Percentiles rank a stretch among this genome's conserved stretches.
These are phyloP conservation scores for Sitophilus oryzae DNA, from an alignment of 1,140 invertebrate genomes.

Conservation along the genomic window DNA sequence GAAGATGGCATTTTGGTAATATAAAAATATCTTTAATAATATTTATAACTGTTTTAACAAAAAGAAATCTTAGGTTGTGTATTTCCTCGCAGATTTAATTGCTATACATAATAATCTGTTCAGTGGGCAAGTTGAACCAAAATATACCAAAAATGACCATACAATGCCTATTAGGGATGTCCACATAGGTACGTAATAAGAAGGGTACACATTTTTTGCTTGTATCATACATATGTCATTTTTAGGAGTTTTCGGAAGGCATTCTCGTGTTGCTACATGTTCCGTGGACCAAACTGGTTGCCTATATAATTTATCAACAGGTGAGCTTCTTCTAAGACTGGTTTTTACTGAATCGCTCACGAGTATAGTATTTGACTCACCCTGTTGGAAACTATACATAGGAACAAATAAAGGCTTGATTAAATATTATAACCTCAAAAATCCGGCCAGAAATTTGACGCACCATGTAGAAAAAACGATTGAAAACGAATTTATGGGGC, in stretches of 20 bases:
- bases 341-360: conserved; percentile 67
- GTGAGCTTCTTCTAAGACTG: conserved; percentile 62
- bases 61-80: conserved; percentile 46
- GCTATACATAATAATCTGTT: conserved; percentile 42
- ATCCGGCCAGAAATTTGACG: conserved; percentile 60
- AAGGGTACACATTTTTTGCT: too few species aligned
- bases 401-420: conserved; percentile 67
- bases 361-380: conserved; percentile 60
- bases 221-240: too few species aligned
- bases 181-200: conserved; percentile 50
- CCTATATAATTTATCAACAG: conserved; percentile 68
- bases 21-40: conserved; percentile 36
- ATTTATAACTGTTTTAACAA: neutral
- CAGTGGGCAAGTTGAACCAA: conserved; percentile 52
- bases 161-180: conserved; percentile 72
- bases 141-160: conserved; percentile 67
- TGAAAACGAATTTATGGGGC: conserved; percentile 52
- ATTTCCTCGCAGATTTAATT: conserved; percentile 53
- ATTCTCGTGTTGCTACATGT: conserved; percentile 64
- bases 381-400: conserved; percentile 67
- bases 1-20: conserved; percentile 71
- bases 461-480: conserved; percentile 53
- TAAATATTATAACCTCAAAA: conserved; percentile 58
- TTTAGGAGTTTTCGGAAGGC: conserved; percentile 45
- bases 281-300: conserved; percentile 78